These are phyloP conservation scores for Sesamia inferens DNA, from an alignment of 2,888 invertebrate genomes.

Conservation along the genomic window DNA sequence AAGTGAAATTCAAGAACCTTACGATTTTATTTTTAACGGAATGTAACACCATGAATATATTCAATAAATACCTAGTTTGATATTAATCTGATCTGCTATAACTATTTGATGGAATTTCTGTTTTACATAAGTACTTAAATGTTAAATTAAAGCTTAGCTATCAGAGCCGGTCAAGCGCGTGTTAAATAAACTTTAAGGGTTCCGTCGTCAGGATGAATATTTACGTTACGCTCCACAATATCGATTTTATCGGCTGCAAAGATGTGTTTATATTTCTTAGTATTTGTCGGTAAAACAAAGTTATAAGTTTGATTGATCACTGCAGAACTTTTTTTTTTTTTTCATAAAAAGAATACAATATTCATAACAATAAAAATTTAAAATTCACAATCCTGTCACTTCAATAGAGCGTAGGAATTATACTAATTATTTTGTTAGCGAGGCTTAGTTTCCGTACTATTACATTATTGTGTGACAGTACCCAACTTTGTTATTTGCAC, in stretches of 20 bases:
- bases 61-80: background rate
- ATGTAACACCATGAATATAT: background rate
- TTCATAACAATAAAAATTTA: too few species aligned
- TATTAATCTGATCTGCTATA: background rate
- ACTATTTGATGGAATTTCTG: background rate
- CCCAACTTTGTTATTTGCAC: background rate
- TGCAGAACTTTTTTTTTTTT: too few species aligned
- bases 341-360: too few species aligned
- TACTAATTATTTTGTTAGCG: background rate
- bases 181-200: background rate
- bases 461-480: background rate
- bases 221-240: background rate
- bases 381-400: too few species aligned
- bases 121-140: background rate
- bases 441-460: too few species aligned
- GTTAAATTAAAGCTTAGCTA: constrained; percentile 5
- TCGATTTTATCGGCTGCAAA: background rate
- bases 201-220: background rate
- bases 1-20: background rate
- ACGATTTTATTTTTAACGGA: background rate
- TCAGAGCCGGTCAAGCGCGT: background rate
- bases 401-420: background rate
- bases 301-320: background rate
- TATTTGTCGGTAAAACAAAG: background rate
- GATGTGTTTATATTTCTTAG: background rate